phyloP scores from a whole-genome alignment of 2,888 invertebrate genomes.

The Tachina fera region DNA sequence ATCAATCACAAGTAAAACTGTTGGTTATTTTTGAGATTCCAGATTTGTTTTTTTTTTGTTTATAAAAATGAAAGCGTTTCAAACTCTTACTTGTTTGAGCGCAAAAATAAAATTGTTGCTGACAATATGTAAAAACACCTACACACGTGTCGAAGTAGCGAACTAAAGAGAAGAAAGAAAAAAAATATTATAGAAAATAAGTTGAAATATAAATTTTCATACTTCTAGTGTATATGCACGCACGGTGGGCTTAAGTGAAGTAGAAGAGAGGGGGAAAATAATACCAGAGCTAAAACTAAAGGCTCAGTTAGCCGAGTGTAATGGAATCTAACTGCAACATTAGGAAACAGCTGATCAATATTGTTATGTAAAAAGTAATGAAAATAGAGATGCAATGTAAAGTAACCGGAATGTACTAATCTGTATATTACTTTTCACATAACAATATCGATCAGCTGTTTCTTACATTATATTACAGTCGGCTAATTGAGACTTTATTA shows the following conservation, averaged over 20 bases:
- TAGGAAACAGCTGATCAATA: too few species aligned
- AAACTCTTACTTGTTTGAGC: constrained; percentile 52
- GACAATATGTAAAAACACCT: constrained; percentile 63
- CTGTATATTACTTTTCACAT: too few species aligned
- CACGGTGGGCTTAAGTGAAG: constrained; percentile 25
- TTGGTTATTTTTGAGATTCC: constrained; percentile 51
- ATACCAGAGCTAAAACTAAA: not conserved
- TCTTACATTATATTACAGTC: too few species aligned
- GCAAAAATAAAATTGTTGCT: constrained; percentile 63
- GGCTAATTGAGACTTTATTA: too few species aligned
- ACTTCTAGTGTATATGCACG: not conserved
- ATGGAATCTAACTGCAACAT: too few species aligned
- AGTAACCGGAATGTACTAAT: too few species aligned
- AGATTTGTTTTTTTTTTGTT: constrained; percentile 45
- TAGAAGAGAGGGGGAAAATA: not conserved
- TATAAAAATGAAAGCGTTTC: constrained; percentile 47
- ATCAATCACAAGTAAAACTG: constrained; percentile 66
- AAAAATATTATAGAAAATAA: constrained; percentile 48
- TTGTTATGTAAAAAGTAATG: too few species aligned
- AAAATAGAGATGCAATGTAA: too few species aligned
- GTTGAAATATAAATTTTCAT: constrained; percentile 66
- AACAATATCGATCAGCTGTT: too few species aligned
- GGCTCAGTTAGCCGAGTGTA: too few species aligned
- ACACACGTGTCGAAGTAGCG: constrained; percentile 66
- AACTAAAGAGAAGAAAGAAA: constrained; percentile 30